A percentile compares a stretch with the other conserved stretches of the same genome.
phyloP scores from a whole-genome alignment of 2,888 invertebrate species.

The Proisotoma minuta region DNA sequence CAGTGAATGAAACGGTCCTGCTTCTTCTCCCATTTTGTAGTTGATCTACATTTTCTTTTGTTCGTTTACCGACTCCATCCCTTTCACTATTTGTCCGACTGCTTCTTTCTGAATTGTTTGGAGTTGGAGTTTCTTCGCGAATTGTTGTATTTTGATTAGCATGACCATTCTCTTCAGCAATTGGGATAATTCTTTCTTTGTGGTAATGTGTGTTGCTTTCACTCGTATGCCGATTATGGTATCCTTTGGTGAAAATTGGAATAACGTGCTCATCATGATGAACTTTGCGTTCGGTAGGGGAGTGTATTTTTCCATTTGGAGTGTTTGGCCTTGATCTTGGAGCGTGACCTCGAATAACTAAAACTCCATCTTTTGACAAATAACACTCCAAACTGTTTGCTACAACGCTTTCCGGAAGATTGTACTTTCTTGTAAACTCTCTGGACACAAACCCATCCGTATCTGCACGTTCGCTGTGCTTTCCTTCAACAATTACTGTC shows the following conservation, averaged over 20 bases:
- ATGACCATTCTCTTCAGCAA: not conserved
- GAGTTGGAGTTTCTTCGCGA: not conserved
- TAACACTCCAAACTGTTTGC: constrained; percentile 3
- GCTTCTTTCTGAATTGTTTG: not conserved
- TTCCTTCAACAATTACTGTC: constrained; percentile 12
- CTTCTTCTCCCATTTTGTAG: not conserved
- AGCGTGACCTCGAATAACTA: constrained; percentile 11
- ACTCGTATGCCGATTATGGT: not conserved
- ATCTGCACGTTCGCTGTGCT: constrained; percentile 8
- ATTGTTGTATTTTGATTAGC: not conserved
- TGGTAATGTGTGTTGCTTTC: not conserved
- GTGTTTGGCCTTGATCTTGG: not conserved
- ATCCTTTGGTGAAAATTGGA: not conserved
- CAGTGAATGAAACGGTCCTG: constrained; percentile 6
- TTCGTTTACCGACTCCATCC: not conserved
- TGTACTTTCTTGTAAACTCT: constrained; percentile 12
- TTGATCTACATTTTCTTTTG: not conserved
- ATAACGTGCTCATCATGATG: not conserved
- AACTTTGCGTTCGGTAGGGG: not conserved
- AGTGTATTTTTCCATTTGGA: not conserved
- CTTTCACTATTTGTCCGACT: not conserved
- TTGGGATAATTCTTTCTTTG: constrained; percentile 10
- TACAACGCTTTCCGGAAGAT: not conserved
- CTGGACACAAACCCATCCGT: constrained; percentile 7
- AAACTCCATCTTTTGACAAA: constrained; percentile 6